Percentiles rank a stretch among this genome's conserved stretches.
Evolutionary conservation across 2,113 vertebrate genomes (phyloP).

Genomic region (Sitta europaea): DNA sequence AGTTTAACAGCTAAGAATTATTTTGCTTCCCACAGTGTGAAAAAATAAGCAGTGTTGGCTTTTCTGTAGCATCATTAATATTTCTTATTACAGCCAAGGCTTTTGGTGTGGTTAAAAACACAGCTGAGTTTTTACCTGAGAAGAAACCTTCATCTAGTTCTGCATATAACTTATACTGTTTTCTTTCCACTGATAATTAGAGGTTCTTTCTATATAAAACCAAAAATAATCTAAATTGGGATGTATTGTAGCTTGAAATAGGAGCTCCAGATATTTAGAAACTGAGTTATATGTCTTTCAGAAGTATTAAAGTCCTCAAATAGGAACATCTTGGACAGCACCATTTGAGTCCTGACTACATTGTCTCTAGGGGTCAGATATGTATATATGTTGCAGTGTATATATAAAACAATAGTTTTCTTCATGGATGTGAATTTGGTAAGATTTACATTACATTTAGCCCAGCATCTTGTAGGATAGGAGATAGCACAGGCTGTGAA

Average conservation of each 20-base stretch:
- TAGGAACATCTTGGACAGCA: not conserved
- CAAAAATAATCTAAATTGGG: not conserved
- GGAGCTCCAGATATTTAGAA: not conserved
- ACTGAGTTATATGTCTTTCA: not conserved
- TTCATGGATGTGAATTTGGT: not conserved
- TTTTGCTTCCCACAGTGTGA: not conserved
- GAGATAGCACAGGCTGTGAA: not conserved
- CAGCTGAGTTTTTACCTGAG: not conserved
- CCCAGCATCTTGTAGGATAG: not conserved
- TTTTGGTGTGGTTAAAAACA: not conserved
- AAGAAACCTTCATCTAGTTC: not conserved
- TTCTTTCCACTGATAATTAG: not conserved
- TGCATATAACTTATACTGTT: not conserved
- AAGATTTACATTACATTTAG: not conserved
- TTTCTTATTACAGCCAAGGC: not conserved
- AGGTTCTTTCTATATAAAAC: not conserved
- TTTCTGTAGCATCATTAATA: not conserved
- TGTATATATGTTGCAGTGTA: not conserved
- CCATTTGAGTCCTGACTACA: not conserved
- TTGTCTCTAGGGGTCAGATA: not conserved
- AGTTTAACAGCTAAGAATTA: not conserved
- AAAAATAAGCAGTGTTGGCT: not conserved
- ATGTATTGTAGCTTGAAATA: not conserved
- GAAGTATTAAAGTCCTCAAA: not conserved
- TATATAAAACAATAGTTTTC: not conserved